Conservation (phyloP, 1,140 invertebrate genomes). For the Drosophila littoralis region DNA sequence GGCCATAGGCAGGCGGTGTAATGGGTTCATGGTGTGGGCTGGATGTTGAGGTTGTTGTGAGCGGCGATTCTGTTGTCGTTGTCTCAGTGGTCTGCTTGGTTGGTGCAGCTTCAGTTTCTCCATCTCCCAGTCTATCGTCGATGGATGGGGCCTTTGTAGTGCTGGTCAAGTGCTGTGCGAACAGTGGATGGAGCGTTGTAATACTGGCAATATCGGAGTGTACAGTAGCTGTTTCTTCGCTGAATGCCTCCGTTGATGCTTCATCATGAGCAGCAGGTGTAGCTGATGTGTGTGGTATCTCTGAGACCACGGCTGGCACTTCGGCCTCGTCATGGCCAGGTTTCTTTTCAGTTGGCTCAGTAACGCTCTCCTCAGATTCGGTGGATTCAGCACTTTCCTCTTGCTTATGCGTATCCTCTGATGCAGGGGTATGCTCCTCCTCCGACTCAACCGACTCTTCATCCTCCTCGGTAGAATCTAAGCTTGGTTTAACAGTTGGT, state of each 20-base stretch:
- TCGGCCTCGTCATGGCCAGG: conserved; percentile 42
- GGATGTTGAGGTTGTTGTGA: conserved; percentile 53
- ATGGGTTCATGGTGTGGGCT: conserved; percentile 59
- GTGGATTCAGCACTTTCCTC: conserved; percentile 40
- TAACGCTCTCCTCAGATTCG: conserved; percentile 32
- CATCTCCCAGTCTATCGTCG: conserved; percentile 55
- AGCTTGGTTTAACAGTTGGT: conserved; percentile 51
- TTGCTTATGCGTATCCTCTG: conserved; percentile 41
- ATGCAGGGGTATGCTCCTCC: conserved; percentile 58
- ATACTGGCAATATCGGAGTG: conserved; percentile 26
- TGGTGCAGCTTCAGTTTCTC: conserved; percentile 33
- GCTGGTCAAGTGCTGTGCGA: conserved; percentile 53
- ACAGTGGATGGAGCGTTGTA: conserved; percentile 72
- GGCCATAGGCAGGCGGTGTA: conserved; percentile 78
- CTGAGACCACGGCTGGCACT: conserved; percentile 56
- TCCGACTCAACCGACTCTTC: conserved; percentile 74
- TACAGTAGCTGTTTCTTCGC: conserved; percentile 45
- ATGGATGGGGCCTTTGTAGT: conserved; percentile 50
- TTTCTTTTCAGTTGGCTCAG: conserved; percentile 43
- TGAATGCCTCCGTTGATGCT: conserved; percentile 44
- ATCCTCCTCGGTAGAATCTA: conserved; percentile 71
- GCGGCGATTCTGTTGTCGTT: conserved; percentile 43
- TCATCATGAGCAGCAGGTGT: conserved; percentile 39
- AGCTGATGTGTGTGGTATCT: conserved; percentile 36
- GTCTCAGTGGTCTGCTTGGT: conserved; percentile 29